Evolutionary conservation across 1,140 invertebrate species (phyloP).

Genomic region (Aphaenogaster floridana): DNA sequence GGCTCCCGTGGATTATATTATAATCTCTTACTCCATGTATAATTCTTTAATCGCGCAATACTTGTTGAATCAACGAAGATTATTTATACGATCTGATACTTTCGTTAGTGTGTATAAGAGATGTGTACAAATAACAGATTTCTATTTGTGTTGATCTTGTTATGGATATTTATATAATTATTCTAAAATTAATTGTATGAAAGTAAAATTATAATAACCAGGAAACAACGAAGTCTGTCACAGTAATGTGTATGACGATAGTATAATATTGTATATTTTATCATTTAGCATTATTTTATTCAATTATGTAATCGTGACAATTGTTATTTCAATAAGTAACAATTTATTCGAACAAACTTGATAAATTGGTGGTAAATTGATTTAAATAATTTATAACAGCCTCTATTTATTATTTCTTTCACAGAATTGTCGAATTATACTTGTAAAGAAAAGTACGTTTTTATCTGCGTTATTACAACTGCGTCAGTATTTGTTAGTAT

Average conservation of each 20-base stretch:
- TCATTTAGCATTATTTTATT: constrained; percentile 13
- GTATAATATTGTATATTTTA: not conserved
- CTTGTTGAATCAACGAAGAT: constrained; percentile 29
- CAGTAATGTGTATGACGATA: not conserved
- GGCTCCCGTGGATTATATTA: not conserved
- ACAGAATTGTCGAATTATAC: not conserved
- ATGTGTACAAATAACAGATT: constrained; percentile 35
- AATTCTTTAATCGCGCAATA: constrained; percentile 19
- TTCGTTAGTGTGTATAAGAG: constrained; percentile 21
- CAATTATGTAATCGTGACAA: not conserved
- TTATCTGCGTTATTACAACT: not conserved
- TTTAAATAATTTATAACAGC: constrained; percentile 9
- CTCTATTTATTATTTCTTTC: constrained; percentile 35
- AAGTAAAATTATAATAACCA: constrained; percentile 36
- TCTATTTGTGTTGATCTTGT: constrained; percentile 38
- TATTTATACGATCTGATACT: constrained; percentile 38
- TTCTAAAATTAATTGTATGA: constrained; percentile 40
- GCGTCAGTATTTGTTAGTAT: not conserved
- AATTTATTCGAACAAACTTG: not conserved
- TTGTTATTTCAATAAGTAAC: constrained; percentile 35
- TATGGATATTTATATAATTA: constrained; percentile 8
- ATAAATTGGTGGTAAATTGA: constrained; percentile 32
- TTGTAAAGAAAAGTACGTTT: not conserved
- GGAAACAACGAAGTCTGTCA: constrained; percentile 49
- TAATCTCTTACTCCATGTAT: constrained; percentile 17